A percentile compares a stretch with the other conserved stretches of the same genome.
These are phyloP conservation scores for Caradrina kadenii DNA, from an alignment of 2,888 invertebrate species.

Conservation along the genomic window DNA sequence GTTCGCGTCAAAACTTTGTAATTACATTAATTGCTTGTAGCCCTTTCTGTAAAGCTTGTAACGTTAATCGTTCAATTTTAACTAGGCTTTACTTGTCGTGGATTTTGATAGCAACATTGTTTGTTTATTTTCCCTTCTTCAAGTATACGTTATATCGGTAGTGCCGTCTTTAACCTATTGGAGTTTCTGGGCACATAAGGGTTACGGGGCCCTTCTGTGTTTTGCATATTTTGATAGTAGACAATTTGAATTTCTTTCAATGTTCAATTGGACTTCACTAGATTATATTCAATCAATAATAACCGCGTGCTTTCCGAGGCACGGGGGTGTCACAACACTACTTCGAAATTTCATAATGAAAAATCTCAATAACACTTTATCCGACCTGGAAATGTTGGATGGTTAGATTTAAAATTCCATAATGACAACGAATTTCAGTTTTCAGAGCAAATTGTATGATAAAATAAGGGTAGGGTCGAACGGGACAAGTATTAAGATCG, in stretches of 20 bases:
- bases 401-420: slow-evolving; percentile 3
- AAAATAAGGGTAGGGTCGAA: background rate
- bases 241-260: too few species aligned
- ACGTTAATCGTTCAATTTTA: slow-evolving; percentile 38
- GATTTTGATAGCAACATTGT: slow-evolving; percentile 46
- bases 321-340: too few species aligned
- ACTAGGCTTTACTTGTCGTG: slow-evolving; percentile 17
- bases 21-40: slow-evolving; percentile 57
- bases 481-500: background rate
- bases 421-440: background rate
- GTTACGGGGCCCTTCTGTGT: too few species aligned
- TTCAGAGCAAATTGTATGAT: slow-evolving; percentile 5
- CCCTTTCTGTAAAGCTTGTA: slow-evolving; percentile 38
- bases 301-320: too few species aligned
- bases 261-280: too few species aligned
- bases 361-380: too few species aligned
- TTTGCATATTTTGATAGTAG: too few species aligned
- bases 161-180: too few species aligned
- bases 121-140: slow-evolving; percentile 35
- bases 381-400: background rate
- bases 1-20: slow-evolving; percentile 54
- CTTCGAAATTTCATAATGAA: too few species aligned
- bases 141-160: background rate
- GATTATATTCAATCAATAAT: too few species aligned
- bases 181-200: too few species aligned